These are phyloP conservation scores for Periparus ater DNA, from an alignment of 2,797 vertebrate genomes.

Conservation along the genomic window DNA sequence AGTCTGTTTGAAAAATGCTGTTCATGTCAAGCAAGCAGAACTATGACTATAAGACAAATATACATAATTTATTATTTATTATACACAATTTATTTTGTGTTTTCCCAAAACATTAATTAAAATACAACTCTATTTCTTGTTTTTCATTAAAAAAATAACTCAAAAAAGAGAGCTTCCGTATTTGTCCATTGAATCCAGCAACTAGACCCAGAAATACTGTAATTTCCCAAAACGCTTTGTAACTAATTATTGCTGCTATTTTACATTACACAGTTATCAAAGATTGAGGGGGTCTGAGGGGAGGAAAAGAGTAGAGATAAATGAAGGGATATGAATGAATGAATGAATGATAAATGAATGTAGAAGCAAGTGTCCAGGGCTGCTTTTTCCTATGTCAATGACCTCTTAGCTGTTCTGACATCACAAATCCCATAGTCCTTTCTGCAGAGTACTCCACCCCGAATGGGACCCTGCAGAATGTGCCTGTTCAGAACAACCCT, in stretches of 20 bases:
- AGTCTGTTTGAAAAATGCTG: neutral
- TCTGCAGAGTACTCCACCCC: neutral
- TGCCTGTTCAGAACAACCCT: neutral
- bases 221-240: neutral
- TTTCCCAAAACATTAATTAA: neutral
- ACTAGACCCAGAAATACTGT: neutral
- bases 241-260: neutral
- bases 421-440: neutral
- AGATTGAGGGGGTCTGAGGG: too few species aligned
- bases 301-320: neutral
- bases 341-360: too few species aligned
- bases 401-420: neutral
- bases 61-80: neutral
- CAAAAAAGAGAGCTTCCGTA: neutral
- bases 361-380: neutral
- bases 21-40: neutral
- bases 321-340: neutral
- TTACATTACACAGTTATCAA: neutral
- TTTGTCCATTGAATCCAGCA: neutral
- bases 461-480: neutral
- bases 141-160: neutral
- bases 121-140: neutral
- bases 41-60: neutral
- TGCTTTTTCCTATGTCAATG: neutral
- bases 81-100: fast-evolving